phyloP scores from a whole-genome alignment of 1,140 invertebrate genomes.

The Eulimnadia texana region DNA sequence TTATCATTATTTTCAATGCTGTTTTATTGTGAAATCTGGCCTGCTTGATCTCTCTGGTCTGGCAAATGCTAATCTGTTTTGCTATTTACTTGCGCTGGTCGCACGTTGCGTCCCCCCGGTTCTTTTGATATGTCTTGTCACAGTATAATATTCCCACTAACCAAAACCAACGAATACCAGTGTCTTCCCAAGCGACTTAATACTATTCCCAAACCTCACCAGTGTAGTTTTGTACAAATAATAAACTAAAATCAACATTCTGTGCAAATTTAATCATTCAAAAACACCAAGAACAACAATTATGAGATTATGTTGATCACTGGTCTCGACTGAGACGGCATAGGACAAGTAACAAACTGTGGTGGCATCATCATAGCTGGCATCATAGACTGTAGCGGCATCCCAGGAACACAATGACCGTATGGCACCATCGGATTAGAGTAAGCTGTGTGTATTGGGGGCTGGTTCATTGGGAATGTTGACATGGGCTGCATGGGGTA shows the following conservation, averaged over 20 bases:
- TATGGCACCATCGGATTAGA: not conserved
- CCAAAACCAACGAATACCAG: too few species aligned
- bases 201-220: too few species aligned
- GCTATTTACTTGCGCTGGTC: not conserved
- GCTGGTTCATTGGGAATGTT: too few species aligned
- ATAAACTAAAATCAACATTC: not conserved
- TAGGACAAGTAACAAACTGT: not conserved
- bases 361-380: not conserved
- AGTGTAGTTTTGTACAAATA: not conserved
- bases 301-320: not conserved
- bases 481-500: too few species aligned
- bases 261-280: too few species aligned
- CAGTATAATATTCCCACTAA: too few species aligned
- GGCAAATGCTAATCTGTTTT: not conserved
- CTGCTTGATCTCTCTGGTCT: constrained; percentile 1
- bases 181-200: too few species aligned
- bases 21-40: not conserved
- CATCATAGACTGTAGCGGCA: not conserved
- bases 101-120: not conserved
- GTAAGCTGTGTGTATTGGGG: not conserved
- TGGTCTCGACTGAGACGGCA: not conserved
- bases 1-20: not conserved
- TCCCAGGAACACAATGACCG: not conserved
- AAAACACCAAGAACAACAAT: too few species aligned
- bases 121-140: too few species aligned